Evolutionary conservation across 2,888 invertebrate species (phyloP).

Genomic region (Encarsia formosa): DNA sequence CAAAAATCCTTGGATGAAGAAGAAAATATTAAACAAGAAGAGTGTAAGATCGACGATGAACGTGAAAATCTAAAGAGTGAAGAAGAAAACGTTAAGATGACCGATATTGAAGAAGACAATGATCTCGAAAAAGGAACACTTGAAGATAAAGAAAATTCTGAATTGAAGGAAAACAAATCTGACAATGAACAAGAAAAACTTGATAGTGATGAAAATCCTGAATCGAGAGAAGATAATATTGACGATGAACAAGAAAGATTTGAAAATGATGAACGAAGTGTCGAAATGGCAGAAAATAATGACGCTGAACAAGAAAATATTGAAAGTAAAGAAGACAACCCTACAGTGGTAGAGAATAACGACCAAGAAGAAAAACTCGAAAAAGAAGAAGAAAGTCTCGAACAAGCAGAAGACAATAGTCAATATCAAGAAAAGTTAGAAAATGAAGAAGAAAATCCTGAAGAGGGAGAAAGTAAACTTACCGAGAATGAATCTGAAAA

Average conservation of each 20-base stretch:
- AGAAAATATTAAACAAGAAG: no score
- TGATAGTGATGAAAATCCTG: constrained; percentile 25
- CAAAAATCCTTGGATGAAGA: no score
- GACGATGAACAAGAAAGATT: constrained; percentile 31
- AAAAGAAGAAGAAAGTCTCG: constrained; percentile 27
- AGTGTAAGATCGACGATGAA: constrained; percentile 10
- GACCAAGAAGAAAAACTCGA: constrained; percentile 24
- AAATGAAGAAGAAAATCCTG: constrained; percentile 22
- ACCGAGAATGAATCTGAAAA: constrained; percentile 19
- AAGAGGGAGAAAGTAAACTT: constrained; percentile 26
- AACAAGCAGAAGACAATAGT: constrained; percentile 29
- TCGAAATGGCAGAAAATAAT: constrained; percentile 13
- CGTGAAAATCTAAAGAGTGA: constrained; percentile 23
- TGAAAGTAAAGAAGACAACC: constrained; percentile 21
- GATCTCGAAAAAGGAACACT: constrained; percentile 10
- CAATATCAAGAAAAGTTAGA: constrained; percentile 32
- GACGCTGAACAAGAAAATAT: constrained; percentile 10
- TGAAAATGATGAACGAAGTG: constrained; percentile 19
- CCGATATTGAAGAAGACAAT: constrained; percentile 26
- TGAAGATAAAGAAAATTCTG: constrained; percentile 10
- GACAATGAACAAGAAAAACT: constrained; percentile 31
- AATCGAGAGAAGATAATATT: constrained; percentile 31
- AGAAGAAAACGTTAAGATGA: constrained; percentile 1
- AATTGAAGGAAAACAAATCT: constrained; percentile 15
- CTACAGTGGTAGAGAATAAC: constrained; percentile 11